Conservation (phyloP, 2,797 vertebrate genomes). For the Psittacula derbiana region DNA sequence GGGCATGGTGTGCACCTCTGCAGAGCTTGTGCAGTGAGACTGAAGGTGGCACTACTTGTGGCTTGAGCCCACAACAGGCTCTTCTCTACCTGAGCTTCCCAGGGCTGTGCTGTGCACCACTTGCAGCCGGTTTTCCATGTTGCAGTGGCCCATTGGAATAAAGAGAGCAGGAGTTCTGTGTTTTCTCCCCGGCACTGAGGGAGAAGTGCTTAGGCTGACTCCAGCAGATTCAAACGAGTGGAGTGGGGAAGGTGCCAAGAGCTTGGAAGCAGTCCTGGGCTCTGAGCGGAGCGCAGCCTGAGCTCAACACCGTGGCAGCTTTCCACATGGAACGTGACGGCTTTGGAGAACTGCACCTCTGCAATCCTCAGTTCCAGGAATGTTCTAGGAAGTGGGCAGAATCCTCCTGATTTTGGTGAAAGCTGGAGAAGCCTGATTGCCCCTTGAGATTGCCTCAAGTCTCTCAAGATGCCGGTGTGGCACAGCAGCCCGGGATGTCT, state of each 20-base stretch:
- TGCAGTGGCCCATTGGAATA: rapidly evolving
- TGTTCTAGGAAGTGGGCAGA: slow-evolving; percentile 63
- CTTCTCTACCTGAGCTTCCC: neutral
- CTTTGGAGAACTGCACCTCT: slow-evolving; percentile 4
- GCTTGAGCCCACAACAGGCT: neutral
- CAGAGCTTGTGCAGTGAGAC: neutral
- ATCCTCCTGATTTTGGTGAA: neutral
- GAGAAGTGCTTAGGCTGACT: neutral
- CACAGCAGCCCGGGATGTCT: neutral
- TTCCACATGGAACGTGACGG: slow-evolving; percentile 30
- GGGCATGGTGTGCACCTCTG: neutral
- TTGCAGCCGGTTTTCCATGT: neutral
- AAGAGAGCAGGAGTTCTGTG: neutral
- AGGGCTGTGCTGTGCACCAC: neutral
- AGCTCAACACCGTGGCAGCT: slow-evolving; percentile 23
- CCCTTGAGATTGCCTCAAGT: neutral
- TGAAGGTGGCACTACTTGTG: neutral
- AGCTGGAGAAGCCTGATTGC: neutral
- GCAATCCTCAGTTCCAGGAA: slow-evolving; percentile 49
- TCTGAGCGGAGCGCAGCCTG: neutral
- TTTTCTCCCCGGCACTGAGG: neutral
- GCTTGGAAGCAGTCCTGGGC: neutral
- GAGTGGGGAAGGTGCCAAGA: slow-evolving; percentile 3
- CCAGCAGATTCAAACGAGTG: neutral
- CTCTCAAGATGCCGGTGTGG: neutral